Percentiles rank a stretch among this genome's conserved stretches.
Evolutionary conservation across 1,140 invertebrate genomes (phyloP).

Genomic region (Chymomyza costata): DNA sequence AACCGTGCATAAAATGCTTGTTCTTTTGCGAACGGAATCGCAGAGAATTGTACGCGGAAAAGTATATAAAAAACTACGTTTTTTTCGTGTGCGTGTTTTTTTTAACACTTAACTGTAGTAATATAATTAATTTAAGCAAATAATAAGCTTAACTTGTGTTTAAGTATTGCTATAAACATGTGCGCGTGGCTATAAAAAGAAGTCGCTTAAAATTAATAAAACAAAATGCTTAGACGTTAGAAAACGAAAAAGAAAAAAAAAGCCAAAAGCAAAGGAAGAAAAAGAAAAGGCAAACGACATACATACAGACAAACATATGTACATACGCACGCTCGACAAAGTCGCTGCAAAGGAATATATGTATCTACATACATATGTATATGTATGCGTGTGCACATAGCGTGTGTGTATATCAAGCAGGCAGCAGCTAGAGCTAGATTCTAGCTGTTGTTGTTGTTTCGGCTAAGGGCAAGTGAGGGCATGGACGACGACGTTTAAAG

Average conservation of each 20-base stretch:
- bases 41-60: conserved; percentile 42
- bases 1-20: too few relatives aligned
- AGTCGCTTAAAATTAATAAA: conserved; percentile 22
- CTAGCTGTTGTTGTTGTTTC: conserved; percentile 16
- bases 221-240: too few relatives aligned
- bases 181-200: conserved; percentile 19
- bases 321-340: conserved; percentile 40
- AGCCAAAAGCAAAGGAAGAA: background rate
- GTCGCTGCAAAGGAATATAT: conserved; percentile 56
- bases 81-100: conserved; percentile 33
- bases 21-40: conserved; percentile 38
- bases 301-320: conserved; percentile 48
- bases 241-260: conserved; percentile 13
- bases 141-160: conserved; percentile 20
- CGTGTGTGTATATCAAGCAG: too few relatives aligned
- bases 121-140: conserved; percentile 1
- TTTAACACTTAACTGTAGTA: conserved; percentile 11
- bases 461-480: conserved; percentile 9
- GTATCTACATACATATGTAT: conserved; percentile 45
- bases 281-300: background rate
- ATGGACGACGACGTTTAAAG: conserved; percentile 36
- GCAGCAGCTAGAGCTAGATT: conserved; percentile 45
- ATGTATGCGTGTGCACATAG: conserved; percentile 34
- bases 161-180: conserved; percentile 9
- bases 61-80: conserved; percentile 34